Evolutionary conservation across 1,140 invertebrate genomes (phyloP).

Genomic region (Drosophila tristis): DNA sequence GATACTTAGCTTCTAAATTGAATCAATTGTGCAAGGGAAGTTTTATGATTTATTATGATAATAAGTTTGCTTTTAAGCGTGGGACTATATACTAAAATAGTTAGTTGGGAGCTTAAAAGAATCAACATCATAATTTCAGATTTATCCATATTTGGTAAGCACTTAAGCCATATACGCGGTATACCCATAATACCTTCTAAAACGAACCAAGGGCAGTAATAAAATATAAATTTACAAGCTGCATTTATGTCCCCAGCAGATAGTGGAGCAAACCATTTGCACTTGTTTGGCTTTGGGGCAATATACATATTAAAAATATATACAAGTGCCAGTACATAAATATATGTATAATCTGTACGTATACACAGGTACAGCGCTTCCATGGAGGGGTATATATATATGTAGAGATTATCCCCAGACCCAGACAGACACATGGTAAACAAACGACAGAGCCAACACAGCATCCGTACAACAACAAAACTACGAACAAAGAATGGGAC

Average conservation of each 20-base stretch:
- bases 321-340: background rate
- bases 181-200: background rate
- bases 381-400: background rate
- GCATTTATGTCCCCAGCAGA: constrained; percentile 6
- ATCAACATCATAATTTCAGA: too few species aligned
- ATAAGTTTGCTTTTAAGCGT: too few species aligned
- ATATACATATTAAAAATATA: constrained; percentile 23
- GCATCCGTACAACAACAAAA: constrained; percentile 24
- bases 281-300: constrained; percentile 26
- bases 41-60: too few species aligned
- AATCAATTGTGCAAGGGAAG: background rate
- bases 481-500: constrained; percentile 22
- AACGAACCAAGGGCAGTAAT: background rate
- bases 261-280: constrained; percentile 8
- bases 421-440: constrained; percentile 50
- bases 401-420: constrained; percentile 39
- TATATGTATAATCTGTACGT: constrained; percentile 17
- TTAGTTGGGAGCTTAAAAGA: too few species aligned
- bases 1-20: background rate
- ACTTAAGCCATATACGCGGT: too few species aligned
- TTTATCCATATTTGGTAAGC: too few species aligned
- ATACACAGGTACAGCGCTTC: constrained; percentile 21
- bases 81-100: fast-evolving
- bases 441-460: constrained; percentile 23
- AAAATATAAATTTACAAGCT: constrained; percentile 11